Conservation (phyloP, 2,888 invertebrate genomes). For the Ephialtes manifestator region DNA sequence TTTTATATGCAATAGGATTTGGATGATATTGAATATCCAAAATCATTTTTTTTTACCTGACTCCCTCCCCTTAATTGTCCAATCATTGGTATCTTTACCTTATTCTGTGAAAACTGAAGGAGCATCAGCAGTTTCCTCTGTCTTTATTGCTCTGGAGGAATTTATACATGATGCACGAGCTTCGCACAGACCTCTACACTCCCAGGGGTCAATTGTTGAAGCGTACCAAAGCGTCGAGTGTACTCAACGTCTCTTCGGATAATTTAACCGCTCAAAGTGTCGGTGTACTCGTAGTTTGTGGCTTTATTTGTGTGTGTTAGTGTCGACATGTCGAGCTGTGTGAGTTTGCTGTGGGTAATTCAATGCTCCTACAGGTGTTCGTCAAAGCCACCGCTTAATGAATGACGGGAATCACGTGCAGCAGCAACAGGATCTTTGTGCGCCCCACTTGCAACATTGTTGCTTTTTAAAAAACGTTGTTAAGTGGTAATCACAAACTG, state of each 20-base stretch:
- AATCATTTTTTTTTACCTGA: too few relatives aligned
- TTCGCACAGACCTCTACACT: background rate
- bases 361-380: conserved; percentile 45
- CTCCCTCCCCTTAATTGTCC: too few relatives aligned
- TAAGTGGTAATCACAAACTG: background rate
- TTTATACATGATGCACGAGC: conserved; percentile 38
- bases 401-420: conserved; percentile 30
- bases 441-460: background rate
- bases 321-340: background rate
- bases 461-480: background rate
- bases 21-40: too few relatives aligned
- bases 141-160: background rate
- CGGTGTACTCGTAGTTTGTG: conserved; percentile 14
- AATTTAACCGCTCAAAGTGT: conserved; percentile 38
- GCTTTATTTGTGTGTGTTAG: background rate
- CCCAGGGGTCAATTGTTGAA: conserved; percentile 47
- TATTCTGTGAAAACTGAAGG: background rate
- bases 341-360: conserved; percentile 14
- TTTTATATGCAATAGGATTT: too few relatives aligned
- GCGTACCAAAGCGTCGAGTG: conserved; percentile 33
- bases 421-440: background rate
- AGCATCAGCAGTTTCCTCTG: background rate
- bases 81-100: too few relatives aligned
- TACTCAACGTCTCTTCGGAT: conserved; percentile 45
- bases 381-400: conserved; percentile 18